A percentile compares a stretch with the other conserved stretches of the same genome.
Conservation (phyloP, 2,888 invertebrate genomes). For the Prenolepis imparis region DNA sequence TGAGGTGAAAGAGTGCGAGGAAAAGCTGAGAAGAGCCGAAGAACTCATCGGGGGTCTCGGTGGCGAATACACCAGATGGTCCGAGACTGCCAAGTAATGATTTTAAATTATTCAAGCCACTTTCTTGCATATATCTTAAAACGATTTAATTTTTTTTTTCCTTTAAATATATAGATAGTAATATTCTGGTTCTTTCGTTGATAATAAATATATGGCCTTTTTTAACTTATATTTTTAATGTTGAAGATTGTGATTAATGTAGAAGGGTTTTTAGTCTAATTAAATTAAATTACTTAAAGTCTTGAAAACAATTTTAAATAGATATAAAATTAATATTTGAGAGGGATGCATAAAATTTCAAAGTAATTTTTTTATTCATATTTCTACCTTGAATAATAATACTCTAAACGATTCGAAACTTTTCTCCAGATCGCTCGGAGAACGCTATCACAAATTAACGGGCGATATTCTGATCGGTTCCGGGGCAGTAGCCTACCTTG, state of each 20-base stretch:
- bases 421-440: slow-evolving; percentile 87
- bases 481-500: slow-evolving; percentile 96
- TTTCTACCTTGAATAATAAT: neutral
- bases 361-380: neutral
- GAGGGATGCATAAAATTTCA: too few species aligned
- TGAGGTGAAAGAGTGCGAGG: slow-evolving; percentile 95
- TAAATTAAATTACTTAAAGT: neutral
- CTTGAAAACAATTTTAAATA: neutral
- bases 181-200: neutral
- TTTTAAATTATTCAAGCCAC: neutral
- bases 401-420: neutral
- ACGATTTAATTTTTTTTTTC: neutral
- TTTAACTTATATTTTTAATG: neutral
- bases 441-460: slow-evolving; percentile 91
- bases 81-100: slow-evolving; percentile 89
- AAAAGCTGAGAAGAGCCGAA: slow-evolving; percentile 95
- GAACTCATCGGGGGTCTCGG: slow-evolving; percentile 97
- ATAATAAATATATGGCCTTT: neutral
- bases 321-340: neutral
- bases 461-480: slow-evolving; percentile 95
- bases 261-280: neutral
- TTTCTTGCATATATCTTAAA: neutral
- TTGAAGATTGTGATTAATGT: too few species aligned
- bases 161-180: neutral
- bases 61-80: slow-evolving; percentile 97